Percentiles rank a stretch among this genome's conserved stretches.
These are phyloP conservation scores for Hirtodrosophila trivittata DNA, from an alignment of 2,888 invertebrate genomes.

Conservation along the genomic window DNA sequence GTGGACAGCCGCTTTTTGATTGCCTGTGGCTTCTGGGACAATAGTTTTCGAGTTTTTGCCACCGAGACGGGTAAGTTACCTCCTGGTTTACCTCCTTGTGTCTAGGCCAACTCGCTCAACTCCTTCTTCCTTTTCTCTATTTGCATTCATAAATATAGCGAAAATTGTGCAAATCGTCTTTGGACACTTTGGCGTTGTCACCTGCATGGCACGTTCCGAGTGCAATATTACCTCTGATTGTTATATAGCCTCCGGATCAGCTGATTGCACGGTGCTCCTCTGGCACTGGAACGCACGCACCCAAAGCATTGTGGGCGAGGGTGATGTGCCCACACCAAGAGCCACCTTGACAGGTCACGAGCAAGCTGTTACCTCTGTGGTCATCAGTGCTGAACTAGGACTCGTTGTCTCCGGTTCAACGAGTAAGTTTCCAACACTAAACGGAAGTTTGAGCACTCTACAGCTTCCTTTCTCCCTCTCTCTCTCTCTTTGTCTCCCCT, in stretches of 20 bases:
- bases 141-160: slow-evolving; percentile 85
- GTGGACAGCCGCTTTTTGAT: slow-evolving; percentile 98
- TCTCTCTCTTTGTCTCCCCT: background rate
- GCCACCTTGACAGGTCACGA: slow-evolving; percentile 99
- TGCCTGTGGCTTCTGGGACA: slow-evolving; percentile 99
- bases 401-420: slow-evolving; percentile 97
- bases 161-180: slow-evolving; percentile 99
- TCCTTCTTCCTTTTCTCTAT: no score
- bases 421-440: slow-evolving; percentile 84
- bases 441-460: no score
- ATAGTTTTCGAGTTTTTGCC: slow-evolving; percentile 98
- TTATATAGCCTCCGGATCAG: slow-evolving; percentile 98
- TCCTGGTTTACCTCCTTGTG: no score
- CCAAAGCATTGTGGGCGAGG: slow-evolving; percentile 98
- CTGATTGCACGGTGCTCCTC: slow-evolving; percentile 98
- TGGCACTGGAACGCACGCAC: slow-evolving; percentile 99
- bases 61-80: slow-evolving; percentile 95
- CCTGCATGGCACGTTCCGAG: slow-evolving; percentile 98
- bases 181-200: slow-evolving; percentile 99
- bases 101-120: background rate
- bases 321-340: slow-evolving; percentile 96
- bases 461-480: background rate
- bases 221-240: slow-evolving; percentile 99
- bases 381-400: slow-evolving; percentile 98
- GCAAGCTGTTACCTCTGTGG: slow-evolving; percentile 96